Conservation (phyloP, 2,888 invertebrate genomes). For the Leptinotarsa rubiginosa region DNA sequence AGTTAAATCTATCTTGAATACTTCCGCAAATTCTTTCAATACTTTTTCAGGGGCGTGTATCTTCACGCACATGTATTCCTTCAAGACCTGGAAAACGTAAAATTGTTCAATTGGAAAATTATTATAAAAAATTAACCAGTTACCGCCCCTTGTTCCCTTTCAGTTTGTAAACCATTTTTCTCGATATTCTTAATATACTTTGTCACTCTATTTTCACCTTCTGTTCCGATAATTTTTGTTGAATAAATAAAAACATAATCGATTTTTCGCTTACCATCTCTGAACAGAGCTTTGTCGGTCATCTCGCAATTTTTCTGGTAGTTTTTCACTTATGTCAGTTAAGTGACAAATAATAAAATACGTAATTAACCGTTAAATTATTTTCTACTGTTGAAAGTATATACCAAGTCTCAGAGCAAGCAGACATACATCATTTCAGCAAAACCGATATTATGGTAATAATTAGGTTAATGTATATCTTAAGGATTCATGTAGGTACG, state of each 20-base stretch:
- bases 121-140: neutral
- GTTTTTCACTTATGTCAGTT: neutral
- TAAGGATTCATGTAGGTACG: too few relatives aligned
- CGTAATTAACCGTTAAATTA: too few relatives aligned
- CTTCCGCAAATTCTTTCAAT: conserved; percentile 49
- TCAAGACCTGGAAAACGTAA: conserved; percentile 7
- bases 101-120: neutral
- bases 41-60: conserved; percentile 57
- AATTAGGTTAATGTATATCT: too few relatives aligned
- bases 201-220: neutral
- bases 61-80: conserved; percentile 56
- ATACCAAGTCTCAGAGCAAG: too few relatives aligned
- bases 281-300: conserved; percentile 1
- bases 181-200: neutral
- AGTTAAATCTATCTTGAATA: conserved; percentile 53
- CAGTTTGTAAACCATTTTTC: conserved; percentile 6
- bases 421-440: too few relatives aligned
- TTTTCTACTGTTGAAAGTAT: too few relatives aligned
- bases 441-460: too few relatives aligned
- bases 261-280: conserved; percentile 45
- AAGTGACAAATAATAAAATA: neutral
- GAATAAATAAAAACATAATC: conserved; percentile 51
- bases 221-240: neutral
- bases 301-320: neutral
- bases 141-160: neutral